These are phyloP conservation scores for Neria commutata DNA, from an alignment of 2,888 invertebrate genomes.

Conservation along the genomic window DNA sequence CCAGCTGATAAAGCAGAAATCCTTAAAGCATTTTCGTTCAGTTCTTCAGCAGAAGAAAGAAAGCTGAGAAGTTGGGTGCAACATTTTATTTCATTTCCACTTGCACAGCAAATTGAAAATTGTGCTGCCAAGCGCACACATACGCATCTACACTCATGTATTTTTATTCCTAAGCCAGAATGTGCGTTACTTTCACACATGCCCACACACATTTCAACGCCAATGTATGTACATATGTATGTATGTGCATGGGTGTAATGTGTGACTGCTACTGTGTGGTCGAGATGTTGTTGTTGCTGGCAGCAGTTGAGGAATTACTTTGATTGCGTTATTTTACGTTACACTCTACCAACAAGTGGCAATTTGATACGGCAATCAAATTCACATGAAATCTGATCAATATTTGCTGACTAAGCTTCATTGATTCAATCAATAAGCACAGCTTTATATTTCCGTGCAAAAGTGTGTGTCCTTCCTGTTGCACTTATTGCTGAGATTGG, in stretches of 20 bases:
- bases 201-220: neutral
- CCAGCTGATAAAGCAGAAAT: too few species aligned
- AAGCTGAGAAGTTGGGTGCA: too few species aligned
- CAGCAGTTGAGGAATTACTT: neutral
- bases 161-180: neutral
- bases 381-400: conserved; percentile 42
- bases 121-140: too few species aligned
- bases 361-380: conserved; percentile 56
- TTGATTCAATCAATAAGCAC: neutral
- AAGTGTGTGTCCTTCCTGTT: too few species aligned
- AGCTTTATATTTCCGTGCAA: too few species aligned
- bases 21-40: too few species aligned
- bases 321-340: neutral
- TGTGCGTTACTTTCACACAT: neutral
- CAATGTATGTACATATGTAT: neutral
- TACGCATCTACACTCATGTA: neutral
- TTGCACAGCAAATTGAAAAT: conserved; percentile 17
- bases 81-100: neutral
- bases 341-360: conserved; percentile 47
- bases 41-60: too few species aligned
- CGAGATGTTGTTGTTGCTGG: neutral
- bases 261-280: neutral
- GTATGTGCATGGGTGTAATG: neutral
- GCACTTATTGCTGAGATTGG: too few species aligned
- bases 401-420: conserved; percentile 6